Conservation (phyloP, 2,113 vertebrate genomes). For the Gallinago jamesoni region DNA sequence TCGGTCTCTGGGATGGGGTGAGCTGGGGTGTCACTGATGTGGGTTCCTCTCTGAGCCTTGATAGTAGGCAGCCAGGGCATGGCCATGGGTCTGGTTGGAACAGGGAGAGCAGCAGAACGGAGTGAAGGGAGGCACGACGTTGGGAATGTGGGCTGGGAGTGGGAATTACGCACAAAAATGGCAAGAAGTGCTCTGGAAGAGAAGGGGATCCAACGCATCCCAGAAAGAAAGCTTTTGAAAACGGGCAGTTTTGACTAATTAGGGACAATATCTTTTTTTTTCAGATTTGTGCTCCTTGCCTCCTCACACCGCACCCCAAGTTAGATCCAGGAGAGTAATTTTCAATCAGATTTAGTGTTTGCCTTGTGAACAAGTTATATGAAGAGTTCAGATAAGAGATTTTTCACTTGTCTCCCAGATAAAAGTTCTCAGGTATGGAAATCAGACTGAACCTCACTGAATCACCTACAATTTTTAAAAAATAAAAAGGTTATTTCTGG, state of each 20-base stretch:
- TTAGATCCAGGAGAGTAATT: not conserved
- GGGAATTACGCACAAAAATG: not conserved
- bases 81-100: not conserved
- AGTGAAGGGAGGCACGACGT: rapidly evolving
- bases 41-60: not conserved
- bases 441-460: not conserved
- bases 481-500: not conserved
- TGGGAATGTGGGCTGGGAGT: not conserved
- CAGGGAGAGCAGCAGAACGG: not conserved
- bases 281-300: not conserved
- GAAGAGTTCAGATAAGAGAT: not conserved
- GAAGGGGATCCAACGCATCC: not conserved
- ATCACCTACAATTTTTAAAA: rapidly evolving
- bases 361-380: not conserved
- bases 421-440: not conserved
- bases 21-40: not conserved
- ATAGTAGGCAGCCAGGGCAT: not conserved
- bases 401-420: not conserved
- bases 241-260: not conserved
- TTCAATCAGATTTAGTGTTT: not conserved
- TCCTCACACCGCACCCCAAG: not conserved
- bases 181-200: not conserved
- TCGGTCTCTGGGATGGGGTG: not conserved
- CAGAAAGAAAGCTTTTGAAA: not conserved
- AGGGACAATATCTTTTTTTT: not conserved